A percentile compares a stretch with the other conserved stretches of the same genome.
These are phyloP conservation scores for Gallinago jamesoni DNA, from an alignment of 2,113 vertebrate genomes.

Conservation along the genomic window DNA sequence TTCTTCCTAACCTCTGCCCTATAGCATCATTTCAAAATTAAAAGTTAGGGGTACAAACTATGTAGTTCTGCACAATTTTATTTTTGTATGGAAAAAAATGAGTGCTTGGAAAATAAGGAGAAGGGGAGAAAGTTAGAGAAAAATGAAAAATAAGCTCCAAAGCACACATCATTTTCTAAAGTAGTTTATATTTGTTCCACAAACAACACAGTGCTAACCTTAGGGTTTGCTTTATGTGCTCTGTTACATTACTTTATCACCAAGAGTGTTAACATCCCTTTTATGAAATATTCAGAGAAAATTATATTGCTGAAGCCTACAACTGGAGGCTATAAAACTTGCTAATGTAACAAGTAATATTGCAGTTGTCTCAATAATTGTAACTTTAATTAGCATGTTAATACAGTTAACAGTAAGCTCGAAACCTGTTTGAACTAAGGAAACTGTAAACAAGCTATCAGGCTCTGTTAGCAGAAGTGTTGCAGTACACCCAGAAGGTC, in stretches of 20 bases:
- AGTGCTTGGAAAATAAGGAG: background rate
- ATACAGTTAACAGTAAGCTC: background rate
- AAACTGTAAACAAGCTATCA: background rate
- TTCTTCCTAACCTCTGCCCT: background rate
- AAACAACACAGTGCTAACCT: background rate
- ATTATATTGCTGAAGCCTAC: background rate
- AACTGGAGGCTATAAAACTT: background rate
- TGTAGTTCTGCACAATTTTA: background rate
- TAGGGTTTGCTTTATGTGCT: background rate
- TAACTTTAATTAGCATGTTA: background rate
- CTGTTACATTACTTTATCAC: background rate
- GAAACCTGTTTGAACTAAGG: background rate
- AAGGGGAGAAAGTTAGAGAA: background rate
- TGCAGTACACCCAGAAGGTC: background rate
- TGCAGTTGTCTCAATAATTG: background rate
- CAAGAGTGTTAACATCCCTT: background rate
- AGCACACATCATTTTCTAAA: background rate
- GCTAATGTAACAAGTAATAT: background rate
- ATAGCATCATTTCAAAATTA: background rate
- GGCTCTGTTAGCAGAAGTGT: background rate
- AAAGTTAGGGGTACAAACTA: background rate
- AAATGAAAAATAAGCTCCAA: background rate
- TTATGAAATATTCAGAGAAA: background rate
- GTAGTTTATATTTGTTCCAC: background rate
- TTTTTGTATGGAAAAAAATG: background rate